Evolutionary conservation across 2,888 invertebrate genomes (phyloP), one percentile per base, ranked within the genome.

Genomic region (Acrocyrtus sp.): DNA sequence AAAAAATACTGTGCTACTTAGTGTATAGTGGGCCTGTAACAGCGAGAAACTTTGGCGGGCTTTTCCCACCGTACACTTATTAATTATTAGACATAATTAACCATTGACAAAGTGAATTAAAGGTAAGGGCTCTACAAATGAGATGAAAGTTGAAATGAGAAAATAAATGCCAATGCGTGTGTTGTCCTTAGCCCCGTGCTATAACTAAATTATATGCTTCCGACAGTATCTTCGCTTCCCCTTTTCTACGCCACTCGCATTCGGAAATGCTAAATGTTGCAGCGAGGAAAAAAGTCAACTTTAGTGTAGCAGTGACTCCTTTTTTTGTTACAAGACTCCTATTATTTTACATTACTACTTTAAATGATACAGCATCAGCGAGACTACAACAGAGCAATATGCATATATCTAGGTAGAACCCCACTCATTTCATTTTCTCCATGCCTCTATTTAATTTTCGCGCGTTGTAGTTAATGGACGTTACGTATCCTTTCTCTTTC

Each of bases 91-190:
- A n/a, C n/a, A n/a, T n/a, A n/a, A n/a, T n/a, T n/a, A n/a, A n/a
- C n/a, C n/a, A n/a, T n/a, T n/a, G n/a, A n/a, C n/a, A n/a, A n/a
- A n/a, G 34, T 34, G 12, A 34, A 34, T 34, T 5, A 34, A 34
- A n/a, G n/a, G n/a, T 34, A 12, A 34, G 39, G 29, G 34, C 12
- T 34, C 6, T 34, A 12, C 6, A 34, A 27, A 61, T 39, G 63
- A 56, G 69, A 62, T 70, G 69, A 70, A 70, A 70, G 70, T 58
- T 63, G 58, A 63, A 58, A 54, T 48, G 51, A 43, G 17, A 22
- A 54, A 22, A 15, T 43, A 53, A 58, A 29, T 27, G 48, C 48
- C 48, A 58, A 67, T 34, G 17, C 34, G 47, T 60, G 34, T 8
- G 34, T 47, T 60, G 29, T 60, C 29, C 45, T 19, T 17, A 58